Base-by-base conservation (phyloP, 2,113 vertebrate genomes). In the Tylochromis polylepis region DNA sequence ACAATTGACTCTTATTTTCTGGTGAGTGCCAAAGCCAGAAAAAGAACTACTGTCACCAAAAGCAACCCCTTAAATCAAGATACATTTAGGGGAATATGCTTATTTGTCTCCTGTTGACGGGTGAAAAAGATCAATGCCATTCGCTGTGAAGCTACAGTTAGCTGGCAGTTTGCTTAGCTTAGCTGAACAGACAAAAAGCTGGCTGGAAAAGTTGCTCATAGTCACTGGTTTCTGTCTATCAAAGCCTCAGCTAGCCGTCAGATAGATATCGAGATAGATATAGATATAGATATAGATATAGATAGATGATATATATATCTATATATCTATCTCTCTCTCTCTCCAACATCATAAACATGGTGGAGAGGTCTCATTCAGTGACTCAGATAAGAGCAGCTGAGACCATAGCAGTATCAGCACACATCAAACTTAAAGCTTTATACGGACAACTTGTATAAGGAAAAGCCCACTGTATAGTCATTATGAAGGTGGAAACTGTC, bases 11-110 rank as follows among this genome's bases (percentile, higher is more conserved):
- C 96, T 91, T 95, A 96, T 89, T 93, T 96, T 62, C 94, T 93
- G 97, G 98, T 99, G 95, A 97, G 97, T 96, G 83, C 38, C 85
- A 84, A 84, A 43, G n/a, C 11, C 62, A 4, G 38, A 36, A 58
- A 56, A 83, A 83, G 20, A 55, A 58, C 12, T 46, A 12, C 9
- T 60, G 2, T 56, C 31, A 18, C 8, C 20, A 56, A 11, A 38
- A 62, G 5, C 55, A 82, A 29, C 49, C 36, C 22, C 29, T 78
- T 31, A 20, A 77, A 51, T 51, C 6, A 8, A 31, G 51, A 29
- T 27, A 77, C 24, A 51, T 77, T 75, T 29, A 31, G 43, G 24
- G 16, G 22, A 51, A 51, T 31, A 31, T 46, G 10, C 15, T 31
- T 75, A 49, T 75, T 75, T 77, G 70, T 29, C 22, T 46, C 10